Evolutionary conservation across 2,888 invertebrate species (phyloP), one percentile per base, ranked within the genome.

Genomic region (Dynastes tityus): DNA sequence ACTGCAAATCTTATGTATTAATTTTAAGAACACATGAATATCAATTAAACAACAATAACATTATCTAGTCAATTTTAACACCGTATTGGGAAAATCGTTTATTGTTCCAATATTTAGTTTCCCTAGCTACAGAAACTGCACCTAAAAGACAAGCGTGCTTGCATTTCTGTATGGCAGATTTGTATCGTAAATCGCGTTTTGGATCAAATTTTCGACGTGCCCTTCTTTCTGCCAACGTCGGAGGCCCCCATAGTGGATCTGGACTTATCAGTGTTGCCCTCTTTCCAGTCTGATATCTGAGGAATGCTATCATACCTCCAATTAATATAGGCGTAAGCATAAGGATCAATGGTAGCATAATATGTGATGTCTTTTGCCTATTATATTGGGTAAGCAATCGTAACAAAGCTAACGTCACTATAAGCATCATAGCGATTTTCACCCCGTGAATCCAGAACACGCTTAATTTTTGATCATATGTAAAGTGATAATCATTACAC

Each of bases 401-500:
- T 27, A 51, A 13, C 13, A 32, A 2, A 9, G 11, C 29, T 49
- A 68, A 49, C 86, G 87, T 87, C 87, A 86, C 86, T 85, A 88
- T 85, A 86, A 87, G 87, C 87, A 86, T 84, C 86, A 86, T 86
- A 85, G 82, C 88, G 86, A 88, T 87, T 45, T 76, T 76, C 22
- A 71, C 70, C 4, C 79, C 79, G 32, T 79, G 70, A 22, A 79
- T 70, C 79, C 79, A 79, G 51, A 76, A 76, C 13, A 45, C 16
- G 16, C 63, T 67, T 16, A 79, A 40, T 32, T 76, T 79, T 63
- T 79, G 70, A n/a, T 76, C 79, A 37, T 79, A 79, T 3, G 79
- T 76, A 29, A 79, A 79, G 40, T 79, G 79, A n/a, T 79, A 79
- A 64, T 79, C 79, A 64, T 76, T 76, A 11, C 76, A 67, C 13